Percentiles rank a stretch among this genome's conserved stretches.
These are phyloP conservation scores for Noctilio leporinus DNA, from an alignment of 2,113 vertebrate species.

Conservation along the genomic window DNA sequence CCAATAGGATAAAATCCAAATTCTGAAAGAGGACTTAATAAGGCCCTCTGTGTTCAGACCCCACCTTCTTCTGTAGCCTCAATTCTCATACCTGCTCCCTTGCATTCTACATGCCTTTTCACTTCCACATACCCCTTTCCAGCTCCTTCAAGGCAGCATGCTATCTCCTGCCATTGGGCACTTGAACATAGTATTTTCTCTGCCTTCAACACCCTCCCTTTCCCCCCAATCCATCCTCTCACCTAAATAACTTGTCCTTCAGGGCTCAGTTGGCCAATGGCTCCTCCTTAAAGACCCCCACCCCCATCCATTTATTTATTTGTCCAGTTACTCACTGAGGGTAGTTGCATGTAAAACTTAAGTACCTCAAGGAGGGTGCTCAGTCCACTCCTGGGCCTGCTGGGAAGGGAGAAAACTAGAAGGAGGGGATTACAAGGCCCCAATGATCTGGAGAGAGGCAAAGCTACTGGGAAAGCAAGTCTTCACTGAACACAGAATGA, in stretches of 20 bases:
- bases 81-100: background rate
- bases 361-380: background rate
- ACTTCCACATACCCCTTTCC: background rate
- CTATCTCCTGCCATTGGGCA: background rate
- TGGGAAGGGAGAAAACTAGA: background rate
- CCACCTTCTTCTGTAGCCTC: background rate
- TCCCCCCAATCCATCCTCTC: background rate
- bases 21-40: background rate
- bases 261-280: background rate
- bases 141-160: background rate
- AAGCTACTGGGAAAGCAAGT: background rate
- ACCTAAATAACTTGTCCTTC: background rate
- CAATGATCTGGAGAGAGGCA: background rate
- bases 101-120: background rate
- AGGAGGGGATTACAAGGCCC: background rate
- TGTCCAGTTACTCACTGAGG: background rate
- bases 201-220: background rate
- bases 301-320: background rate
- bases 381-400: background rate
- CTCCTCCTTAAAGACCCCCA: background rate
- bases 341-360: background rate
- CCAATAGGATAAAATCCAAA: background rate
- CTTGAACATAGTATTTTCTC: background rate
- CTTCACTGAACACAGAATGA: background rate
- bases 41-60: background rate